Percentiles rank a stretch among this genome's conserved stretches.
phyloP scores from a whole-genome alignment of 2,113 vertebrate genomes.

The Mesocricetus auratus region DNA sequence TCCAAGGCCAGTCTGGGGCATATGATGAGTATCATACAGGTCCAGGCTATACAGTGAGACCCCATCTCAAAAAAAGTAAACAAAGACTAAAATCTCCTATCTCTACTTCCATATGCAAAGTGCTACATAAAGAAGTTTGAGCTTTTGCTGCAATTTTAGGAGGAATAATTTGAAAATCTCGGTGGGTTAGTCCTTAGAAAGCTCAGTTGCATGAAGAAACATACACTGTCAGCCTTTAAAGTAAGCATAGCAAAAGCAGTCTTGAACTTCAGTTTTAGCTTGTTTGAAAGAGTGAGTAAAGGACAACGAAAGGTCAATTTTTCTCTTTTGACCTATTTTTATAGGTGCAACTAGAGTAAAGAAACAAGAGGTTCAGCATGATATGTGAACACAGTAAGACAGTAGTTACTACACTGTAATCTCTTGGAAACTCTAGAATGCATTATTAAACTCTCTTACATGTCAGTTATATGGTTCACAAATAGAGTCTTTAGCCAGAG shows the following conservation, averaged over 20 bases:
- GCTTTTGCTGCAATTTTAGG: neutral
- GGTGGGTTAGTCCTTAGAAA: neutral
- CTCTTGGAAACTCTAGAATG: conserved; percentile 59
- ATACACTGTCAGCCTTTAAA: neutral
- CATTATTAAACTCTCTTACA: conserved; percentile 55
- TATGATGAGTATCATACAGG: neutral
- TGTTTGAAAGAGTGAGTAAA: conserved; percentile 21
- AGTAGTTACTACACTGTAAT: neutral
- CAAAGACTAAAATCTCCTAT: neutral
- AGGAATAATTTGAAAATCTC: neutral
- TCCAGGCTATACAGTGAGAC: neutral
- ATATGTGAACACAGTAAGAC: conserved; percentile 21
- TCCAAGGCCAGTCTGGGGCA: neutral
- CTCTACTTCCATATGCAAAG: conserved; percentile 11
- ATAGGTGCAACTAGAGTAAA: conserved; percentile 36
- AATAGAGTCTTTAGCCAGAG: conserved; percentile 52
- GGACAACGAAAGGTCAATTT: conserved; percentile 48
- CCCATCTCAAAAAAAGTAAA: neutral
- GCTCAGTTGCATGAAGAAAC: neutral
- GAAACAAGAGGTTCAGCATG: conserved; percentile 23
- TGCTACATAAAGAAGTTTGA: neutral
- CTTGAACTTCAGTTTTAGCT: neutral
- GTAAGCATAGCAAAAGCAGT: neutral
- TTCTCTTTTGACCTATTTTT: conserved; percentile 50
- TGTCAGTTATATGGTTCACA: conserved; percentile 25